Percentiles rank a stretch among this genome's conserved stretches.
Conservation (phyloP, 2,113 vertebrate genomes). For the Gobio gobio region DNA sequence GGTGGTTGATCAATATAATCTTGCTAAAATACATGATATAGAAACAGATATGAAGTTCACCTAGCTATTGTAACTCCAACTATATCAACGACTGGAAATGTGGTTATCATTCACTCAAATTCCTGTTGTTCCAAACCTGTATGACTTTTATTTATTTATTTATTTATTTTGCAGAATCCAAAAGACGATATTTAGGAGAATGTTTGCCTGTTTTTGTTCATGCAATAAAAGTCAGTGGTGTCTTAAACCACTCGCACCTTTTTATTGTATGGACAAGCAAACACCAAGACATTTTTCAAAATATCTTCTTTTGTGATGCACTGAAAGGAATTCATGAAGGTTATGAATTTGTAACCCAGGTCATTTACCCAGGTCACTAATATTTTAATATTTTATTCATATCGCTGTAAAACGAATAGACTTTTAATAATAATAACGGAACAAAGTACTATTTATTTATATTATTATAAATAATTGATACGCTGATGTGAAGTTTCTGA, state of each 20-base stretch:
- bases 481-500: no score
- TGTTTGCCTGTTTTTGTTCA: neutral
- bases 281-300: neutral
- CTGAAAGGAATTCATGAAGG: neutral
- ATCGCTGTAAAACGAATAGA: no score
- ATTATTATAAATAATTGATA: no score
- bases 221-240: neutral
- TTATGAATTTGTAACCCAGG: no score
- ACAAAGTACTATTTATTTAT: no score
- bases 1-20: neutral
- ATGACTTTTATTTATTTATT: neutral
- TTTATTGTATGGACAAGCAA: no score
- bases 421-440: no score
- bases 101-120: neutral
- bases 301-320: neutral
- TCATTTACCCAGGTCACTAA: no score
- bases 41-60: neutral
- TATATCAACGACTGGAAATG: neutral
- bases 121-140: neutral
- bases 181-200: neutral
- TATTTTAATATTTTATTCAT: no score
- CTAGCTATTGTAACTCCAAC: neutral
- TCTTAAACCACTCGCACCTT: neutral
- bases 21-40: neutral
- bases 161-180: neutral